Base-by-base conservation (phyloP, 2,113 vertebrate genomes). In the Crocuta crocuta region DNA sequence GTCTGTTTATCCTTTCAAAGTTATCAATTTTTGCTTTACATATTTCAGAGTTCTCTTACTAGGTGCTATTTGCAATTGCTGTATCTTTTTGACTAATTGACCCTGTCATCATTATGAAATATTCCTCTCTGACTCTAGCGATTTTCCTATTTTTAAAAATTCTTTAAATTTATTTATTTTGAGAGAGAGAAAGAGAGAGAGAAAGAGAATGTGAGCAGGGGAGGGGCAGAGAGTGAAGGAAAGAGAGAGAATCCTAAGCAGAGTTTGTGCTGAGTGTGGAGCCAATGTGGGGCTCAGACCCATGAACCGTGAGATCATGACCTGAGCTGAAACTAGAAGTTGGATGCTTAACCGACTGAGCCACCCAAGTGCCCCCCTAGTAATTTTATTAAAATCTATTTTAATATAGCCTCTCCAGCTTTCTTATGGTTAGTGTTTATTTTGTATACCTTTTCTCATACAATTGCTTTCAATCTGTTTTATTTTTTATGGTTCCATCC, bases 91-190 rank as follows among this genome's bases (percentile, higher is more conserved):
- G 11, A 90, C 26, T 4, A 89, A 76, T 33, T 82, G n/a, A n/a
- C 15, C 17, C 21, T 65, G 89, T 94, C n/a, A 26, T 80, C 28
- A 90, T 94, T 71, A 80, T 71, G 33, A 79, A 96, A 71, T 89
- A 7, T 65, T 43, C 33, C 15, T 71, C 13, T 79, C 26, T 70
- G 33, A 63, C 21, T 61, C 63, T 79, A 48, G 39, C 4, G 11
- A 66, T 66, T 31, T 66, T 66, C 63, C 31, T 66, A 31, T 31
- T 66, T 31, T 31, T 61, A 0, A 61, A 61, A 61, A 61, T 61
- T 61, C 58, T 61, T 9, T 61, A 61, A 24, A 61, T 61, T 61
- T 61, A 61, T 66, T 66, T 66, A 31, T 66, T 66, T 66, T 61
- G 58, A 61, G 58, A 61, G 65, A 66, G 58, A 61, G 65, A 66